These are phyloP conservation scores for Leptobrachium leishanense DNA, from an alignment of 2,113 vertebrate species.

Conservation along the genomic window DNA sequence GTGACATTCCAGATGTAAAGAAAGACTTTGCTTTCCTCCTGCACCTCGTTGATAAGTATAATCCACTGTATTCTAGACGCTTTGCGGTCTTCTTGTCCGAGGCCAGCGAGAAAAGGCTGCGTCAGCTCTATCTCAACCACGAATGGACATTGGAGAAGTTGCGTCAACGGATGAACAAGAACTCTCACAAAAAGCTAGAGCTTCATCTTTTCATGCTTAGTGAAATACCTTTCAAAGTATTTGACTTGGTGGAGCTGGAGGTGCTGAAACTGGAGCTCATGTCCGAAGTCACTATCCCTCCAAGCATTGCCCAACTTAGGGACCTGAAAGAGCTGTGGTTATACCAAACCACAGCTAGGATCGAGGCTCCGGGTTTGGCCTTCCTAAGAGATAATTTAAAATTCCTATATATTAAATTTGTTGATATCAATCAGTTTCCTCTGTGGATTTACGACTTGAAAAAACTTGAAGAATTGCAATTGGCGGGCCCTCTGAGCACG, in stretches of 20 bases:
- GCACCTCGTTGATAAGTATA: conserved; percentile 94
- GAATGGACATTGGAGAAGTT: conserved; percentile 97
- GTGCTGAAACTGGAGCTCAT: conserved; percentile 91
- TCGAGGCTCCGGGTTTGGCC: conserved; percentile 92
- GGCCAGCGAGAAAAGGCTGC: conserved; percentile 94
- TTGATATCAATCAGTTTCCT: conserved; percentile 97
- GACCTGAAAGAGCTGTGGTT: conserved; percentile 95
- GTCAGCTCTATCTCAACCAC: conserved; percentile 97
- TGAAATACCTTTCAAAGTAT: conserved; percentile 94
- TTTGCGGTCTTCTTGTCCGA: conserved; percentile 96
- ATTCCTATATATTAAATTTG: conserved; percentile 97
- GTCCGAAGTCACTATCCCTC: conserved; percentile 92
- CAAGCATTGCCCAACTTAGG: conserved; percentile 93
- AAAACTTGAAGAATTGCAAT: conserved; percentile 91
- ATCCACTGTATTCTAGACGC: conserved; percentile 94
- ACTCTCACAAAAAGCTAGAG: conserved; percentile 95
- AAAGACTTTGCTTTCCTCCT: conserved; percentile 99
- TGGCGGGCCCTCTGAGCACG: conserved; percentile 90
- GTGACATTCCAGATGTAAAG: conserved; percentile 96
- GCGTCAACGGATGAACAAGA: conserved; percentile 91
- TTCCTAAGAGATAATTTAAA: conserved; percentile 93
- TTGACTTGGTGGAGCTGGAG: conserved; percentile 92
- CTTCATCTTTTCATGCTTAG: conserved; percentile 97
- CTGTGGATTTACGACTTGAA: conserved; percentile 98
- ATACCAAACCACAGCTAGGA: conserved; percentile 95